Evolutionary conservation across 2,888 invertebrate genomes (phyloP), one percentile per base, ranked within the genome.

Genomic region (Chironomus tentans): DNA sequence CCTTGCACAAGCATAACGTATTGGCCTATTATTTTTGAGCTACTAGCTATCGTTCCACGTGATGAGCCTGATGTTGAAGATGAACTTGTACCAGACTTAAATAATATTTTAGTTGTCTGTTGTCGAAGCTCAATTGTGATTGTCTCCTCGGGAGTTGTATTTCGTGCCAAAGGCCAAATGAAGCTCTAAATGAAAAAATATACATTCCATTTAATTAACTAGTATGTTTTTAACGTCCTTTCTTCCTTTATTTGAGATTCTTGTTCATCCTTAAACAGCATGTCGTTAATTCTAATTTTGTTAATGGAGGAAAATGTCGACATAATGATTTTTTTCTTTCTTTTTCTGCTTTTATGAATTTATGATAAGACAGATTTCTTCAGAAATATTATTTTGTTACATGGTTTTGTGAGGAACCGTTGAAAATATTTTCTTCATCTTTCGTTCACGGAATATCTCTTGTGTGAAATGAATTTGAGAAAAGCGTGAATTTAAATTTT

Each of bases 141-240:
- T 62, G 86, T 84, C 81, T 91, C 91, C 77, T 88, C 87, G 75
- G 86, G 86, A 78, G 88, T 88, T 71, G 90, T 85, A 2, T 88
- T 85, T 77, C 90, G 84, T 5, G 88, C 89, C 78, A 91, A 85
- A 1, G 90, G 90, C 91, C 91, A 91, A 79, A 90, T 89, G 81
- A 90, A 90, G 70, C 85, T 85, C 88, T 89, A 83, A 18, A 86
- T 82, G 24, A 38, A 73, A 69, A 50, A 13, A 68, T 15, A 28
- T 56, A 18, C 13, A 61, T 50, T 61, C 13, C 4, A 76, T 24
- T 70, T 65, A 38, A 38, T 38, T 38, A 38, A 38, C 10, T 38
- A 2, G 10, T 10, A 10, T 38, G 10, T 38, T 38, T 4, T 38
- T 38, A 38, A 38, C 10, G 10, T 38, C 38, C 28, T 28, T 28